Percentiles rank a stretch among this genome's conserved stretches.
Evolutionary conservation across 2,113 vertebrate species (phyloP).

Genomic region (Copsychus sechellarum): DNA sequence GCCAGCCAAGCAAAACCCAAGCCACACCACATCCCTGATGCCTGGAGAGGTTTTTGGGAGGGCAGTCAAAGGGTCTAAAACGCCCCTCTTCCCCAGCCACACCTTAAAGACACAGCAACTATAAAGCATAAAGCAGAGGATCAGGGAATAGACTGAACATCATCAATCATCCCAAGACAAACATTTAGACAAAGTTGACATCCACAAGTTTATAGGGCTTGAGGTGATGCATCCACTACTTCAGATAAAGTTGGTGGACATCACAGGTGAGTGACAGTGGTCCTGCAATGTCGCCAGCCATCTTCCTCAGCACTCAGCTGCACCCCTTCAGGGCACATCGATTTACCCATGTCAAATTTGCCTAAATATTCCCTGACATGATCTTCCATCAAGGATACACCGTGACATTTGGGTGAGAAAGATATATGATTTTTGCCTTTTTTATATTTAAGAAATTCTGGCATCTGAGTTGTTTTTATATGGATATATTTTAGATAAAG

Average conservation of each 20-base stretch:
- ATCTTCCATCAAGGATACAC: neutral
- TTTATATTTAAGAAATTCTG: neutral
- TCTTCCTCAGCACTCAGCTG: neutral
- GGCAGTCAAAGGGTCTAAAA: accelerated
- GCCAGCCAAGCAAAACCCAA: neutral
- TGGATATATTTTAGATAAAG: neutral
- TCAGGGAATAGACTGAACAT: neutral
- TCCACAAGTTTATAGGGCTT: neutral
- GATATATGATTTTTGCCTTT: neutral
- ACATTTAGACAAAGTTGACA: neutral
- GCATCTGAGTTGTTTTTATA: neutral
- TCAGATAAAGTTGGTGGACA: neutral
- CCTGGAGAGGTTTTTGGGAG: neutral
- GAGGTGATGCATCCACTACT: accelerated
- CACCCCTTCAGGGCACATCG: accelerated
- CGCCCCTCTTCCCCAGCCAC: accelerated
- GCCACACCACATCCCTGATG: accelerated
- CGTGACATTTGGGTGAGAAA: neutral
- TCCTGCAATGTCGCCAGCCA: neutral
- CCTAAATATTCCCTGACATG: neutral
- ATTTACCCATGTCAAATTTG: accelerated
- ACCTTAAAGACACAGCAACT: neutral
- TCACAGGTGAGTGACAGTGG: neutral
- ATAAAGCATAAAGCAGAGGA: neutral
- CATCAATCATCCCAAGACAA: neutral